Percentiles rank a stretch among this genome's conserved stretches.
Conservation (phyloP, 2,888 invertebrate genomes). For the Dyspetes luteomarginatus region DNA sequence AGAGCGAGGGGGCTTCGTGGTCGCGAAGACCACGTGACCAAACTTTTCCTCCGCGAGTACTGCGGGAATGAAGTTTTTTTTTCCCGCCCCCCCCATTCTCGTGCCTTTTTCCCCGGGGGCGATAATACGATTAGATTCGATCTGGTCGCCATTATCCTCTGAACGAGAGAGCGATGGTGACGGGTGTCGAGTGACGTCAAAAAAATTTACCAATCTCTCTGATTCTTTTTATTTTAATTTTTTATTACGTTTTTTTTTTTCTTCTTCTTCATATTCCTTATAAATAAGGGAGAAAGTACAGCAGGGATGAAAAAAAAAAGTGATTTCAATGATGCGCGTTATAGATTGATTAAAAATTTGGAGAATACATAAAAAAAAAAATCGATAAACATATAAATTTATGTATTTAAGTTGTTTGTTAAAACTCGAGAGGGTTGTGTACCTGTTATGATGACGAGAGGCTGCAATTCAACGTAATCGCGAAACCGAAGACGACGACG, state of each 20-base stretch:
- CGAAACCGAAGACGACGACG: constrained; percentile 62
- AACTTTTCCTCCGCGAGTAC: constrained; percentile 54
- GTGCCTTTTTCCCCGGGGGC: constrained; percentile 44
- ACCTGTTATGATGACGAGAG: constrained; percentile 37
- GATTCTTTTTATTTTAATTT: background rate
- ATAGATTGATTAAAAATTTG: constrained; percentile 22
- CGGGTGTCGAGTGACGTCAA: constrained; percentile 39
- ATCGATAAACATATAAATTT: background rate
- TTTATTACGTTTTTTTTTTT: background rate
- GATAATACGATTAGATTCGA: constrained; percentile 63
- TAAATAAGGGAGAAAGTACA: background rate
- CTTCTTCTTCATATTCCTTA: background rate
- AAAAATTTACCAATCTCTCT: constrained; percentile 3
- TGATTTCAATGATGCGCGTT: constrained; percentile 26
- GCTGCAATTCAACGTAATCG: constrained; percentile 49
- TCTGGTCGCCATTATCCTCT: constrained; percentile 43
- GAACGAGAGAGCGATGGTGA: constrained; percentile 27
- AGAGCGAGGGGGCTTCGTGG: constrained; percentile 13
- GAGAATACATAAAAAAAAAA: background rate
- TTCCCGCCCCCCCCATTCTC: background rate
- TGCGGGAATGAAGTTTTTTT: constrained; percentile 39
- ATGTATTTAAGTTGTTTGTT: background rate
- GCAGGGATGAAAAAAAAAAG: background rate
- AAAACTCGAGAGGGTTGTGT: constrained; percentile 8
- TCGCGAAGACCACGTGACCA: constrained; percentile 30